These are phyloP conservation scores for Lasioglossum albipes DNA, from an alignment of 1,140 invertebrate genomes.

Conservation along the genomic window DNA sequence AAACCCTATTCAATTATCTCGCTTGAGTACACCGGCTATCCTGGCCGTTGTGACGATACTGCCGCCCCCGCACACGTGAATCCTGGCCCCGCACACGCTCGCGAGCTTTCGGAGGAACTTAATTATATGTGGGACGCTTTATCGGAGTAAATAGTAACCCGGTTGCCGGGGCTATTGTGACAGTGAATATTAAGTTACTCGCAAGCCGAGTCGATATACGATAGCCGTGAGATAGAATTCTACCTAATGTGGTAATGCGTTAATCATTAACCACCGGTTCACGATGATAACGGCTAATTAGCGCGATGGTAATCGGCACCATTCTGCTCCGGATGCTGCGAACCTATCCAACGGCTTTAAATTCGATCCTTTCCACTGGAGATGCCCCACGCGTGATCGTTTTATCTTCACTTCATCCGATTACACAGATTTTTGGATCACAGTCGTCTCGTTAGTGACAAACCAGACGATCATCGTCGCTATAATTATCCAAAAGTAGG, in stretches of 20 bases:
- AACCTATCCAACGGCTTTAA: not conserved
- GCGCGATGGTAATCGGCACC: not conserved
- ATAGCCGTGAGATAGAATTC: constrained; percentile 9
- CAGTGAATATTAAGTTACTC: constrained; percentile 37
- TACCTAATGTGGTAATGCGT: constrained; percentile 9
- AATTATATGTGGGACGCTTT: constrained; percentile 54
- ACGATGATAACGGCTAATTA: not conserved
- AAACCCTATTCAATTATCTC: constrained; percentile 72
- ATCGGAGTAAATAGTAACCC: constrained; percentile 46
- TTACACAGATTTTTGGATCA: too few species aligned
- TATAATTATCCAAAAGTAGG: too few species aligned
- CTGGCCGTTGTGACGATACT: constrained; percentile 53
- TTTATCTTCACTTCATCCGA: too few species aligned
- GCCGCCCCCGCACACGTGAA: constrained; percentile 35
- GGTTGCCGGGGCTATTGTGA: constrained; percentile 23
- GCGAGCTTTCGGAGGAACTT: constrained; percentile 48
- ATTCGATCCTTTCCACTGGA: not conserved
- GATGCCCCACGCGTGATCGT: too few species aligned
- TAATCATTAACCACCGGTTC: not conserved
- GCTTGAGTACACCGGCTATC: constrained; percentile 63
- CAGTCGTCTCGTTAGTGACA: too few species aligned
- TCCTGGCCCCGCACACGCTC: constrained; percentile 9
- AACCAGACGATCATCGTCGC: too few species aligned
- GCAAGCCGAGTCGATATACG: constrained; percentile 22
- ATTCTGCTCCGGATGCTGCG: not conserved